Conservation (phyloP, 2,888 invertebrate species). For the Clivina fossor region DNA sequence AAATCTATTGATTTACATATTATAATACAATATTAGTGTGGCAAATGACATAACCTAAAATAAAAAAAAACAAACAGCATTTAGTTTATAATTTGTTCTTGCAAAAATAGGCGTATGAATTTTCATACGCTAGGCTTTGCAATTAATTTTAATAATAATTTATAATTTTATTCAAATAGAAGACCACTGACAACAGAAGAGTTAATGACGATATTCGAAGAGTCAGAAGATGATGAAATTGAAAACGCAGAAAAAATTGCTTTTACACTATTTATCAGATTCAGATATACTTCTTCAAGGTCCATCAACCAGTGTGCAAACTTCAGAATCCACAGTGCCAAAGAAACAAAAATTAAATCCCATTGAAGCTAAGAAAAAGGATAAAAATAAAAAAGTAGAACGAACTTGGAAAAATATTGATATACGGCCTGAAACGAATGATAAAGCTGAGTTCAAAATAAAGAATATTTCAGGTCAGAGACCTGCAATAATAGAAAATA, state of each 20-base stretch:
- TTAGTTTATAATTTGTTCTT: too few relatives aligned
- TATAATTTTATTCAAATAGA: too few relatives aligned
- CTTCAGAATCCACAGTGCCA: constrained; percentile 1
- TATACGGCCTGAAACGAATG: constrained; percentile 2
- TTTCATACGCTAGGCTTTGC: too few relatives aligned
- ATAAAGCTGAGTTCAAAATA: constrained; percentile 4
- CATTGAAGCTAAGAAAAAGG: neutral
- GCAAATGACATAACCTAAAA: too few relatives aligned
- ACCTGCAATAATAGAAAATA: constrained; percentile 5
- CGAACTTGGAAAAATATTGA: neutral
- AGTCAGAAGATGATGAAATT: constrained; percentile 6
- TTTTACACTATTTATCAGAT: constrained; percentile 3
- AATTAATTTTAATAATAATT: too few relatives aligned
- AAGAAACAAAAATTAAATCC: constrained; percentile 4
- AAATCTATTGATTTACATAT: too few relatives aligned
- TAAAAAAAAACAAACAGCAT: too few relatives aligned
- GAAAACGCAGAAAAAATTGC: constrained; percentile 1
- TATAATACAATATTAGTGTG: too few relatives aligned
- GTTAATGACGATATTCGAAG: constrained; percentile 1
- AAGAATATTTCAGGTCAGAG: constrained; percentile 1
- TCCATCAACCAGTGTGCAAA: constrained; percentile 3
- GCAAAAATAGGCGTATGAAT: too few relatives aligned
- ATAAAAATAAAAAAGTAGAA: neutral
- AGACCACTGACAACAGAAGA: constrained; percentile 5
- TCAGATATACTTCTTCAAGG: neutral